Base-by-base conservation (phyloP, 2,888 invertebrate genomes). In the Tenodera sinensis region DNA sequence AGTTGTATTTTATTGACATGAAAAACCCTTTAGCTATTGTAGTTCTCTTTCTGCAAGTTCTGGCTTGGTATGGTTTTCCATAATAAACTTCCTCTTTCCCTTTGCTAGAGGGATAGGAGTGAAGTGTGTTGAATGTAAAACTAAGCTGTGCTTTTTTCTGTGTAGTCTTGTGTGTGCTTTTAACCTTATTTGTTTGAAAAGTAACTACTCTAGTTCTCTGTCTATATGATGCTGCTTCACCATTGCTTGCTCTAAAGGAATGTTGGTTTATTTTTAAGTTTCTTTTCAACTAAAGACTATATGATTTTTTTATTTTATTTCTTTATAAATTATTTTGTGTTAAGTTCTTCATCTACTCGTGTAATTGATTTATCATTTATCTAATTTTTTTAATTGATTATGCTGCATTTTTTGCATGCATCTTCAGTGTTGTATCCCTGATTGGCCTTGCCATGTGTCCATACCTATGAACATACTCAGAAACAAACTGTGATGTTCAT, bases 401-500 rank as follows among this genome's bases (percentile, higher is more conserved):
- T 85, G 47, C 34, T 47, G 47, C 34, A 85, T 85, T 84, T 9
- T 88, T 30, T 88, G 88, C 88, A 88, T 88, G 83, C 54, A 85
- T 88, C 89, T 71, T 71, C 42, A 90, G 84, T 89, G 84, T 90
- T 89, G 88, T 89, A 90, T 82, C 88, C 90, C 90, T 90, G 90
- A 88, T 89, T 88, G 90, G 90, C 89, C 90, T 88, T 90, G 89
- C 90, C 90, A 87, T 87, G 87, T 42, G 42, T 87, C 87, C 87
- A 87, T 28, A 87, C 81, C 86, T 86, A 71, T n/a, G 25, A 28
- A 86, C 81, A 86, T 86, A 85, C 87, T 87, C 87, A 42, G 87
- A 83, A 83, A 34, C 42, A 82, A 90, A 87, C 88, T 89, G 89
- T 90, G 90, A 88, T 90, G 90, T 90, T 90, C 90, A 90, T 90